Conservation (phyloP, 2,113 vertebrate species). For the Cololabis saira region DNA sequence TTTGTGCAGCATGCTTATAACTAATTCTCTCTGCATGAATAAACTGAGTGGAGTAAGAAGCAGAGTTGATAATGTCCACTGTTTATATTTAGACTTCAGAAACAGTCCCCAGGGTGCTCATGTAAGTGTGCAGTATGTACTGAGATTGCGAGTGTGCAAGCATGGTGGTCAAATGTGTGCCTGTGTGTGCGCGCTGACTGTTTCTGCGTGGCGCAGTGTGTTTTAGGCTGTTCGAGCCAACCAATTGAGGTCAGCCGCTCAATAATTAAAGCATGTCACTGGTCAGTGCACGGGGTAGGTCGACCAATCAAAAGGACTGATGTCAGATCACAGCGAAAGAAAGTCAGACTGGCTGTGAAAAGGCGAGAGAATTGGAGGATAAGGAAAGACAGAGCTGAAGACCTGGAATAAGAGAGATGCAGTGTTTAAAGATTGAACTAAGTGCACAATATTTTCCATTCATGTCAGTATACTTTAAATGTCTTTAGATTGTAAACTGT, state of each 20-base stretch:
- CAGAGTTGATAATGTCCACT: conserved; percentile 51
- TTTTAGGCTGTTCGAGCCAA: conserved; percentile 66
- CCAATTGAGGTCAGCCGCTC: conserved; percentile 80
- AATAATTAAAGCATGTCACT: conserved; percentile 80
- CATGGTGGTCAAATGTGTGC: conserved; percentile 40
- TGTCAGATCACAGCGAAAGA: conserved; percentile 54
- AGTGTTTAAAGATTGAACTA: conserved; percentile 21
- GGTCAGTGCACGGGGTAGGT: conserved; percentile 67
- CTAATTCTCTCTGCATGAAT: conserved; percentile 47
- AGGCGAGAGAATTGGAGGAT: conserved; percentile 25
- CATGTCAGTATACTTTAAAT: conserved; percentile 1
- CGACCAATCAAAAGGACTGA: conserved; percentile 52
- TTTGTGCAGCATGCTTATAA: neutral
- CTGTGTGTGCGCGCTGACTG: conserved; percentile 13
- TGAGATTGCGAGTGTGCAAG: conserved; percentile 39
- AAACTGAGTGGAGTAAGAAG: conserved; percentile 41
- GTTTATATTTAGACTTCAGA: conserved; percentile 70
- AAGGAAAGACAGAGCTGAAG: conserved; percentile 27
- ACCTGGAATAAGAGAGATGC: conserved; percentile 24
- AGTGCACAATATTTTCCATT: conserved; percentile 21
- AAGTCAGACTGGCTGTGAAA: conserved; percentile 32
- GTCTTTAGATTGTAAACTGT: neutral
- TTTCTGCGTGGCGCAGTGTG: conserved; percentile 42
- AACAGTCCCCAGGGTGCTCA: conserved; percentile 58
- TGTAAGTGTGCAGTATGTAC: conserved; percentile 54